A percentile compares a stretch with the other conserved stretches of the same genome.
These are phyloP conservation scores for human DNA, from an alignment of 2,113 vertebrate genomes.

Conservation along the genomic window DNA sequence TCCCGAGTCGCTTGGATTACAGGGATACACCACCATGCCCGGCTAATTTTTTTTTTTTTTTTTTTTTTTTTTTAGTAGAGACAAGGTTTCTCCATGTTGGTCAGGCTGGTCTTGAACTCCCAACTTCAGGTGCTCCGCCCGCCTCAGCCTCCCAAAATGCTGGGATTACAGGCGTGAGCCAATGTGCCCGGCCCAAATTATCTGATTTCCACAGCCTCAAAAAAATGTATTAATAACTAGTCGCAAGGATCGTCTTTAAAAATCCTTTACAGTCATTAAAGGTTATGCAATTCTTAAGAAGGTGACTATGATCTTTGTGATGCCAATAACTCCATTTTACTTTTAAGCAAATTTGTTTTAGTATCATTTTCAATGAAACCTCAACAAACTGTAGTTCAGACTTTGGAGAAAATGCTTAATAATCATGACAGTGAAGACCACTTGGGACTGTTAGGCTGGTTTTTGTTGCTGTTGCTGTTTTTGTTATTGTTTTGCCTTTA, in stretches of 20 bases:
- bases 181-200: background rate
- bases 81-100: too few relatives aligned
- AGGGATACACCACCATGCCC: too few relatives aligned
- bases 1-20: too few relatives aligned
- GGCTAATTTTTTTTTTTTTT: too few relatives aligned
- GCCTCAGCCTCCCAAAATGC: too few relatives aligned
- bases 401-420: background rate
- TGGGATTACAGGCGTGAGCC: too few relatives aligned
- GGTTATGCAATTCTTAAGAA: background rate
- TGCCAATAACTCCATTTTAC: background rate
- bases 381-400: background rate
- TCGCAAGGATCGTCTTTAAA: background rate
- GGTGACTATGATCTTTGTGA: background rate
- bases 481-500: constrained; percentile 20
- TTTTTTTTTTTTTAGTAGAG: too few relatives aligned
- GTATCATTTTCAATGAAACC: constrained; percentile 31
- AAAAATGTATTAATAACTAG: background rate
- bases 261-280: background rate
- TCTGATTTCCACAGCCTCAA: background rate
- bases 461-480: background rate
- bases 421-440: background rate
- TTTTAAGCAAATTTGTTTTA: constrained; percentile 36
- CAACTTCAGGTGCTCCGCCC: too few relatives aligned
- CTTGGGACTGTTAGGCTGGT: background rate
- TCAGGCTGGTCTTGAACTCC: too few relatives aligned